Conservation (phyloP, 2,113 vertebrate species). For the Crotalus viridis region DNA sequence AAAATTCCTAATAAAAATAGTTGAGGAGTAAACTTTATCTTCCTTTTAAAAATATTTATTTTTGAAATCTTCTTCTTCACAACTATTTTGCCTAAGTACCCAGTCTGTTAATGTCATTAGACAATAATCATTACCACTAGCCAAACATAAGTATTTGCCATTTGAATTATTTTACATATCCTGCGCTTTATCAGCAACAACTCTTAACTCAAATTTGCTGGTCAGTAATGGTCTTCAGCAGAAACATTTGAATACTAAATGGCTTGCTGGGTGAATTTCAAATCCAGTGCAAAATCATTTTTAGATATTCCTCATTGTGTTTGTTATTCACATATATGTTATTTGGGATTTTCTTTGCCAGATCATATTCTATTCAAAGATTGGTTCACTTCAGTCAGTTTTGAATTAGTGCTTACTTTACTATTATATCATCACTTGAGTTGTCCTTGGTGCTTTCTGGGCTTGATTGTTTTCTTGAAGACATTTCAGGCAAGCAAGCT, state of each 20-base stretch:
- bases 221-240: too few relatives aligned
- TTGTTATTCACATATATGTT: background rate
- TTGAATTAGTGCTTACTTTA: background rate
- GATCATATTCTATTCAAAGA: background rate
- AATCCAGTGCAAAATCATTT: background rate
- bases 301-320: background rate
- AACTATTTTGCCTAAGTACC: background rate
- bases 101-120: background rate
- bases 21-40: too few relatives aligned
- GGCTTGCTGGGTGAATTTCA: background rate
- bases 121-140: background rate
- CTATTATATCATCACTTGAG: background rate
- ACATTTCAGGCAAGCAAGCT: too few relatives aligned
- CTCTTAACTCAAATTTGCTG: too few relatives aligned
- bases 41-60: too few relatives aligned
- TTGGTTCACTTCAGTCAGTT: background rate
- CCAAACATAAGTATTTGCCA: background rate
- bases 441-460: too few relatives aligned
- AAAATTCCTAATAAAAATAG: too few relatives aligned
- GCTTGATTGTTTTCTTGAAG: too few relatives aligned
- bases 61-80: background rate
- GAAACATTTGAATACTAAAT: background rate
- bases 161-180: background rate
- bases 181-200: background rate
- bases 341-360: background rate